These are phyloP conservation scores for Scolopax rusticola DNA, from an alignment of 2,797 vertebrate genomes.

Conservation along the genomic window DNA sequence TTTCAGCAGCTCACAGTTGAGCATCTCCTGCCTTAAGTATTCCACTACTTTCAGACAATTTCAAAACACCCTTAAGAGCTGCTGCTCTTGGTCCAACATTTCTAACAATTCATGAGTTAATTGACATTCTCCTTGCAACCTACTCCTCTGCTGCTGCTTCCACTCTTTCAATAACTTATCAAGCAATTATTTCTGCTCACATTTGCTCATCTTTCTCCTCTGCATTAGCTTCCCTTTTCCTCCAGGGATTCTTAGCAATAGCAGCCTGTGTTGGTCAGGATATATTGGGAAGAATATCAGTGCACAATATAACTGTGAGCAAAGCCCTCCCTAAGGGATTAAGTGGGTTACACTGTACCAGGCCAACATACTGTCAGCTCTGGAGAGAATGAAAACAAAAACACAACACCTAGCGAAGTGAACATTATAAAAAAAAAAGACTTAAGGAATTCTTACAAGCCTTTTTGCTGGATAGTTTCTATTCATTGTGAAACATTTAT, in stretches of 20 bases:
- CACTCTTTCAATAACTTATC: neutral
- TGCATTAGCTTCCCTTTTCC: neutral
- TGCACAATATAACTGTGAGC: neutral
- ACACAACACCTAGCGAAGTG: neutral
- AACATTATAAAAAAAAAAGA: neutral
- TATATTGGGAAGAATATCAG: neutral
- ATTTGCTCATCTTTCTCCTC: neutral
- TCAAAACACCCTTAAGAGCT: neutral
- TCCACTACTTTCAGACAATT: neutral
- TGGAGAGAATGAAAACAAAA: neutral
- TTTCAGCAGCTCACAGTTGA: neutral
- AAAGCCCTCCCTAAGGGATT: neutral
- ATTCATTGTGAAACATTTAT: neutral
- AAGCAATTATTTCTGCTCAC: neutral
- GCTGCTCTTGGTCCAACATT: neutral
- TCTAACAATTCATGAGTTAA: neutral
- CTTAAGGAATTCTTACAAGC: neutral
- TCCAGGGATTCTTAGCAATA: neutral
- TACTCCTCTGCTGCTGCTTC: neutral
- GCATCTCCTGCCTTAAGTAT: neutral
- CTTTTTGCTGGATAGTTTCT: neutral
- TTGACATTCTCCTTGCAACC: neutral
- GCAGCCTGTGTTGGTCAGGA: neutral
- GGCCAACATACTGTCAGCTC: neutral
- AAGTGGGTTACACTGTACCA: slow-evolving; percentile 10